Conservation (phyloP, 2,888 invertebrate genomes). For the Nesidiocoris tenuis region DNA sequence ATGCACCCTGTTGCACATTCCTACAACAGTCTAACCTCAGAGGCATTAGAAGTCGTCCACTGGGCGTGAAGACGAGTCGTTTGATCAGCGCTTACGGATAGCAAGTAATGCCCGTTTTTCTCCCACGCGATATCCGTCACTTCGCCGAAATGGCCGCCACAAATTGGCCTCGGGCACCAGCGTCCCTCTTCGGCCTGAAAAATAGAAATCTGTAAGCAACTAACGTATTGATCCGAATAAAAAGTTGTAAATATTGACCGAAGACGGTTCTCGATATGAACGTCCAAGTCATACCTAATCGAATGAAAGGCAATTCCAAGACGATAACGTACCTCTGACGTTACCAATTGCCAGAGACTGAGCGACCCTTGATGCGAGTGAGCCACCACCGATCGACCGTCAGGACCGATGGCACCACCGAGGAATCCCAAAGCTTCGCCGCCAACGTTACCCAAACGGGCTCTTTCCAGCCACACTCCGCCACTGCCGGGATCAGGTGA, state of each 20-base stretch:
- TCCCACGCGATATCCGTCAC: slow-evolving; percentile 89
- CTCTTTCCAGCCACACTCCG: slow-evolving; percentile 78
- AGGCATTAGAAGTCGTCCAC: slow-evolving; percentile 55
- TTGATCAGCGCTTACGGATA: slow-evolving; percentile 81
- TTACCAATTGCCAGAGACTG: slow-evolving; percentile 69
- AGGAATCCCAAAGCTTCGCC: slow-evolving; percentile 88
- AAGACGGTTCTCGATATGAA: too few relatives aligned
- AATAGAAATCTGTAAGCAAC: too few relatives aligned
- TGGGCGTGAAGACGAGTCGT: slow-evolving; percentile 88
- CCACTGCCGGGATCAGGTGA: slow-evolving; percentile 64
- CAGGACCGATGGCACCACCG: slow-evolving; percentile 75
- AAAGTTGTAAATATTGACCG: too few relatives aligned
- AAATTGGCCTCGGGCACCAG: slow-evolving; percentile 52
- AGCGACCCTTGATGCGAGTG: slow-evolving; percentile 92
- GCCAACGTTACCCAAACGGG: slow-evolving; percentile 87
- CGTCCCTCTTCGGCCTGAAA: background rate
- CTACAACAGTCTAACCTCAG: too few relatives aligned
- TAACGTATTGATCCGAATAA: too few relatives aligned
- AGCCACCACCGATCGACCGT: slow-evolving; percentile 70
- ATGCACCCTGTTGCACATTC: too few relatives aligned
- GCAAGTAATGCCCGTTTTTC: slow-evolving; percentile 70
- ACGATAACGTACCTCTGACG: slow-evolving; percentile 51
- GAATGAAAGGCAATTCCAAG: too few relatives aligned
- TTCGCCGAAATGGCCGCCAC: slow-evolving; percentile 77
- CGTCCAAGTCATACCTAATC: too few relatives aligned